Conservation (phyloP, 2,888 invertebrate genomes). For the Pseudeuparius sepicola region DNA sequence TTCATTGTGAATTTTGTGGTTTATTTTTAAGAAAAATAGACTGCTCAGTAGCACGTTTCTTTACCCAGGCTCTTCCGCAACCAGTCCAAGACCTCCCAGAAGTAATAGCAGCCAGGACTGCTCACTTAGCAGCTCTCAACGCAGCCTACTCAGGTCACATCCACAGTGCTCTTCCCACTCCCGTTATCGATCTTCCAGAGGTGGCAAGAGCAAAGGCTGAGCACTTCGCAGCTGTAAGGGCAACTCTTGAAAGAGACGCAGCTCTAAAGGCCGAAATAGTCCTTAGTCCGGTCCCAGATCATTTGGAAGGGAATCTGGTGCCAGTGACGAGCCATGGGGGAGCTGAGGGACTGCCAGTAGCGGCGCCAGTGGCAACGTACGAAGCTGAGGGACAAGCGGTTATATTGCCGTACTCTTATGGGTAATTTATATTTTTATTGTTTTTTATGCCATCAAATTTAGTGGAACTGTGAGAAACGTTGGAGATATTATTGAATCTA, state of each 20-base stretch:
- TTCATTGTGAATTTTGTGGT: too few species aligned
- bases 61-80: too few species aligned
- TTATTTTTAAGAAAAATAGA: too few species aligned
- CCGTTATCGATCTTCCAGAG: slow-evolving; percentile 37
- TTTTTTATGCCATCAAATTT: too few species aligned
- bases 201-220: slow-evolving; percentile 33
- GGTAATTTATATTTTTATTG: too few species aligned
- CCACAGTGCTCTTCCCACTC: slow-evolving; percentile 30
- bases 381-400: slow-evolving; percentile 38
- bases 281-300: slow-evolving; percentile 26
- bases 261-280: slow-evolving; percentile 25
- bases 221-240: slow-evolving; percentile 33
- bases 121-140: slow-evolving; percentile 32
- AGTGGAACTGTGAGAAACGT: too few species aligned
- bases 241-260: slow-evolving; percentile 30
- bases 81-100: slow-evolving; percentile 38
- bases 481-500: too few species aligned
- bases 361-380: slow-evolving; percentile 24
- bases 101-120: slow-evolving; percentile 31
- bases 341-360: slow-evolving; percentile 18
- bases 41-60: too few species aligned
- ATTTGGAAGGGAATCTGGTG: slow-evolving; percentile 18
- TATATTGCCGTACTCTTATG: slow-evolving; percentile 48
- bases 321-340: slow-evolving; percentile 17
- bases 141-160: slow-evolving; percentile 30